phyloP scores from a whole-genome alignment of 1,140 invertebrate species.

The Drosophila jambulina region DNA sequence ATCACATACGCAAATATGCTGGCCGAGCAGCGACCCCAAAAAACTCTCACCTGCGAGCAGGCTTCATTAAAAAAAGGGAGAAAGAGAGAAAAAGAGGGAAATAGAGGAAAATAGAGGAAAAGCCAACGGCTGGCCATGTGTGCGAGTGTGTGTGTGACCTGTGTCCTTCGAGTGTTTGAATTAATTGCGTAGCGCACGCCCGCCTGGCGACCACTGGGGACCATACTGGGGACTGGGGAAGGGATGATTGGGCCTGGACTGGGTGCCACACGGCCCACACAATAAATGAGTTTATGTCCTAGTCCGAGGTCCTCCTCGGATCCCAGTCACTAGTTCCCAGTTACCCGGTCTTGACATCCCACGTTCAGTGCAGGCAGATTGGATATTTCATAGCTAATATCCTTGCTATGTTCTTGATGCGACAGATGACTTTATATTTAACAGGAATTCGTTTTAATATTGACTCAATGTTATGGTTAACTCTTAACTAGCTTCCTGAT shows the following conservation, averaged over 20 bases:
- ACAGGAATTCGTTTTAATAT: background rate
- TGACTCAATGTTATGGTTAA: background rate
- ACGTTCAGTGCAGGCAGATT: background rate
- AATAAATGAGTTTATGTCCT: constrained; percentile 83
- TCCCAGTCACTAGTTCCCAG: constrained; percentile 10
- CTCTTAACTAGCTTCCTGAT: background rate
- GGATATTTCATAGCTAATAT: background rate
- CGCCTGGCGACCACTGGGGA: constrained; percentile 64
- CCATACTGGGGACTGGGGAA: background rate
- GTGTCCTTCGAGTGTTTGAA: constrained; percentile 80
- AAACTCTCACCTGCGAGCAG: constrained; percentile 7
- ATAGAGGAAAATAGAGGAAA: background rate
- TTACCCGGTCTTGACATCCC: background rate
- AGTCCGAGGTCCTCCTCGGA: constrained; percentile 15
- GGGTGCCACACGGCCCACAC: constrained; percentile 44
- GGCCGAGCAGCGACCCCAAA: constrained; percentile 10
- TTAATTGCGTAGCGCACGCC: constrained; percentile 81
- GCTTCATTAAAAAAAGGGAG: constrained; percentile 8
- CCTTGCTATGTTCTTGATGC: background rate
- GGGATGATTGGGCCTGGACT: background rate
- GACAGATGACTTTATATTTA: background rate
- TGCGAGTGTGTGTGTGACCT: constrained; percentile 37
- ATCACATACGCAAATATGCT: constrained; percentile 73
- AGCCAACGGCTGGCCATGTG: constrained; percentile 27
- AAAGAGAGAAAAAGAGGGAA: background rate